Percentiles rank a stretch among this genome's conserved stretches.
Conservation (phyloP, 2,113 vertebrate genomes). For the Silurus meridionalis region DNA sequence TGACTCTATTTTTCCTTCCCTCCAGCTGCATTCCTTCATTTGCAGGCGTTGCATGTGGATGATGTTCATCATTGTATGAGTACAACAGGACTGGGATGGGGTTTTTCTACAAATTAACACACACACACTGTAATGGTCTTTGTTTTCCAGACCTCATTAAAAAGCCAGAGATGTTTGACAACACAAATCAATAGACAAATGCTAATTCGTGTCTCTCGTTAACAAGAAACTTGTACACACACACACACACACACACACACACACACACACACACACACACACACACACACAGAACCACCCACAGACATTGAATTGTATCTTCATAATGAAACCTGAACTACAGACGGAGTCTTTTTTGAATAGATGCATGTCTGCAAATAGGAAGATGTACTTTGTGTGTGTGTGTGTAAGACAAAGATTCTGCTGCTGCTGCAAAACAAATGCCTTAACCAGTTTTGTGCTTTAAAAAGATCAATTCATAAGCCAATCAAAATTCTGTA, state of each 20-base stretch:
- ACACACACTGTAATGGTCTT: not conserved
- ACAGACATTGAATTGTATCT: not conserved
- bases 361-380: not conserved
- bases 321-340: not conserved
- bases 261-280: too few relatives aligned
- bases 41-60: not conserved
- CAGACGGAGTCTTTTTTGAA: not conserved
- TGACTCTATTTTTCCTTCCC: not conserved
- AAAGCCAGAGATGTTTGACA: conserved; percentile 4
- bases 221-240: conserved; percentile 15
- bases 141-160: conserved; percentile 27
- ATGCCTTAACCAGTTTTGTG: not conserved
- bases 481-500: not conserved
- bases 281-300: not conserved
- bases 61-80: conserved; percentile 2
- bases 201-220: conserved; percentile 17
- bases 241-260: not conserved
- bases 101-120: conserved; percentile 12
- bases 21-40: not conserved
- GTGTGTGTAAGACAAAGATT: too few relatives aligned
- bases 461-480: not conserved
- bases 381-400: not conserved
- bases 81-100: not conserved
- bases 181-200: conserved; percentile 17
- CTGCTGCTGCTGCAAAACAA: not conserved